phyloP scores from a whole-genome alignment of 1,140 invertebrate genomes.

The Proales similis region DNA sequence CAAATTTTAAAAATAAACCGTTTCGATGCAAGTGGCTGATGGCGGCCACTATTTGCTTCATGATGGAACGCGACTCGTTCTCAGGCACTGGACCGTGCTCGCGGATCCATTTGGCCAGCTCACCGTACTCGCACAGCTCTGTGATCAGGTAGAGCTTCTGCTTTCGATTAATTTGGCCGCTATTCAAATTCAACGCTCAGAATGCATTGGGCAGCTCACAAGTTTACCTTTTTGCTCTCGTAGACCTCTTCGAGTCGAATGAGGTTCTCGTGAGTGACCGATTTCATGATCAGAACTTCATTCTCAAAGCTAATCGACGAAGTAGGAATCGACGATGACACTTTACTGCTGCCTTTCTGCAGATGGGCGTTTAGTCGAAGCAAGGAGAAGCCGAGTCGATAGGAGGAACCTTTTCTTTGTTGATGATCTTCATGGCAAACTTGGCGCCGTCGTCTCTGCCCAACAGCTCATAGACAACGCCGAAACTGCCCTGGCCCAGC shows the following conservation, averaged over 20 bases:
- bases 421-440: slow-evolving; percentile 58
- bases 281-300: slow-evolving; percentile 57
- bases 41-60: slow-evolving; percentile 54
- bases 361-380: slow-evolving; percentile 37
- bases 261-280: slow-evolving; percentile 57
- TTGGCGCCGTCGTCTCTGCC: slow-evolving; percentile 47
- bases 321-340: no score
- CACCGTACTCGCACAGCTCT: slow-evolving; percentile 54
- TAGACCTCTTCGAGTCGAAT: slow-evolving; percentile 56
- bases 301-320: slow-evolving; percentile 51
- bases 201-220: not conserved
- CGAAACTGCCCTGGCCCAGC: slow-evolving; percentile 57
- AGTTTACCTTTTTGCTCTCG: slow-evolving; percentile 54
- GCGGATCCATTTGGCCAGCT: slow-evolving; percentile 51
- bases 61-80: slow-evolving; percentile 51
- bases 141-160: slow-evolving; percentile 53
- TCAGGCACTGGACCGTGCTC: slow-evolving; percentile 50
- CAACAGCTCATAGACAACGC: slow-evolving; percentile 53
- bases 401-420: slow-evolving; percentile 54
- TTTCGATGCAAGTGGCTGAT: slow-evolving; percentile 58
- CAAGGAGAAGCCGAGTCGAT: slow-evolving; percentile 14
- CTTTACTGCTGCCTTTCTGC: slow-evolving; percentile 47
- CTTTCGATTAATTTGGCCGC: slow-evolving; percentile 45
- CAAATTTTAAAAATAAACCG: slow-evolving; percentile 45
- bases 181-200: not conserved